Percentiles rank a stretch among this genome's conserved stretches.
These are phyloP conservation scores for Corythornis vintsioides DNA, from an alignment of 2,113 vertebrate genomes.

Conservation along the genomic window DNA sequence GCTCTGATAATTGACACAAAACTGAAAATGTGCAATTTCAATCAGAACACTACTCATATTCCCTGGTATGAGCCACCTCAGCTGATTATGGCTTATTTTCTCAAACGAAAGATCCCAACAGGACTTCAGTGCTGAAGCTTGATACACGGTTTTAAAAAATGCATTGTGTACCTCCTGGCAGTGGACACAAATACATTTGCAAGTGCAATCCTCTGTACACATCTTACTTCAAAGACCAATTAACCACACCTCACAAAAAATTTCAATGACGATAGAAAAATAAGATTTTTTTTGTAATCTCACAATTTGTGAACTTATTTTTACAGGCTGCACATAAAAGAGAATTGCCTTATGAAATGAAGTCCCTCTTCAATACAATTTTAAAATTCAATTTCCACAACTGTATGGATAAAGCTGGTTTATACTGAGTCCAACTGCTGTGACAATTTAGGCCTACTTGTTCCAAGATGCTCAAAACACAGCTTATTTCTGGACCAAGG, in stretches of 20 bases:
- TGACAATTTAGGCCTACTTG: background rate
- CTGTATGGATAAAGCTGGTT: background rate
- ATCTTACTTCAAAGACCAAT: background rate
- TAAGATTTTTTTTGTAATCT: background rate
- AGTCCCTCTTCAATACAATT: background rate
- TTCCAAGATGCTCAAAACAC: background rate
- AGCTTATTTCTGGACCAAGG: background rate
- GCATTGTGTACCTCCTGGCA: background rate
- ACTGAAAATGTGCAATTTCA: background rate
- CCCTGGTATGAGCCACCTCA: rapidly evolving
- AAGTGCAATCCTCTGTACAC: background rate
- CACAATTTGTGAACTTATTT: background rate
- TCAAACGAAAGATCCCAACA: background rate
- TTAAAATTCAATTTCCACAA: background rate
- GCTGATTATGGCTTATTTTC: background rate
- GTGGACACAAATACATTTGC: background rate
- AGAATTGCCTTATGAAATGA: background rate
- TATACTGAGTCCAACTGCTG: background rate
- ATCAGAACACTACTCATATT: background rate
- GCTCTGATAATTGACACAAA: background rate
- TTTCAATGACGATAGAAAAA: background rate
- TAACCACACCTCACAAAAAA: background rate
- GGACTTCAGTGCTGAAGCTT: background rate
- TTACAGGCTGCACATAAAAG: background rate
- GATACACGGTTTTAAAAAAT: background rate